Evolutionary conservation across 1,140 invertebrate species (phyloP).

Genomic region (Pogonomyrmex barbatus): DNA sequence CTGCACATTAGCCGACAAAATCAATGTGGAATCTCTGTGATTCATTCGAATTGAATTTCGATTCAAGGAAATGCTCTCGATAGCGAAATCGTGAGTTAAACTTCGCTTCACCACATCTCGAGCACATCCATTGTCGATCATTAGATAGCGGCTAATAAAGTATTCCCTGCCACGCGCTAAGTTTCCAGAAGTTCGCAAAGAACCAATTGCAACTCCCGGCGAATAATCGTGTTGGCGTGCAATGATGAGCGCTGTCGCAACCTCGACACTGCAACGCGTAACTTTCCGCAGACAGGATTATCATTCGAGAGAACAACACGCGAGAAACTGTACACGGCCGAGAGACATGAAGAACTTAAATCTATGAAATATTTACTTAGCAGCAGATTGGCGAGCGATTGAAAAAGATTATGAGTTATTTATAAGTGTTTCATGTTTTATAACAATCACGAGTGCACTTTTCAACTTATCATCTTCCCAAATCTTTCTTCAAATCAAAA

Average conservation of each 20-base stretch:
- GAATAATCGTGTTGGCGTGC: slow-evolving; percentile 35
- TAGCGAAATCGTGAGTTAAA: slow-evolving; percentile 50
- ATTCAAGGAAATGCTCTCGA: slow-evolving; percentile 37
- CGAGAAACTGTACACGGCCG: background rate
- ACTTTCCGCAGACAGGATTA: background rate
- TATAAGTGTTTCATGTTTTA: background rate
- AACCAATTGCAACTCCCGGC: slow-evolving; percentile 44
- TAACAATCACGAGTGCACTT: background rate
- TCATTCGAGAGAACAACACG: slow-evolving; percentile 11
- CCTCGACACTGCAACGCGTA: background rate
- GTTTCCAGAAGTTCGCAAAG: slow-evolving; percentile 46
- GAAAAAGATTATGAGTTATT: background rate
- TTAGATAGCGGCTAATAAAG: slow-evolving; percentile 51
- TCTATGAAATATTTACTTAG: background rate
- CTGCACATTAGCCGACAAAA: background rate
- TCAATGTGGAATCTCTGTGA: slow-evolving; percentile 29
- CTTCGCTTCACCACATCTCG: slow-evolving; percentile 14
- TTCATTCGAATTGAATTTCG: slow-evolving; percentile 27
- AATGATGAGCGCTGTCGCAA: slow-evolving; percentile 10
- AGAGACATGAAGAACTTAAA: background rate
- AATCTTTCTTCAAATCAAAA: background rate
- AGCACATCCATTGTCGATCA: slow-evolving; percentile 43
- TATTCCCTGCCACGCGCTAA: slow-evolving; percentile 18
- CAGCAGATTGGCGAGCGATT: background rate
- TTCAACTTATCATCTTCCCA: background rate